Percentiles rank a stretch among this genome's conserved stretches.
phyloP scores from a whole-genome alignment of 1,140 invertebrate genomes.

The Papilio polytes region DNA sequence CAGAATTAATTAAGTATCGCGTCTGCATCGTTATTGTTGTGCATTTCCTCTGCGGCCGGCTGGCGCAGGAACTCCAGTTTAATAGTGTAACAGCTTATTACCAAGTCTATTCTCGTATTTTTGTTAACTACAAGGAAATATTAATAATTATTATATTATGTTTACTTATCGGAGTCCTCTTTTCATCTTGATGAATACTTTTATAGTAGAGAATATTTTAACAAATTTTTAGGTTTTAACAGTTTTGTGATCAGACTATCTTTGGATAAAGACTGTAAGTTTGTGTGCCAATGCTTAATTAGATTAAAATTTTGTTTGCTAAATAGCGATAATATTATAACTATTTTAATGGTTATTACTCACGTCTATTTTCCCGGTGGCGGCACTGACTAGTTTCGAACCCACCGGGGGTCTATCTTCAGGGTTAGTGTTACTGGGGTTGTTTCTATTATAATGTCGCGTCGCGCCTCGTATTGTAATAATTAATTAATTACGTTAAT shows the following conservation, averaged over 20 bases:
- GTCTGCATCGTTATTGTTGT: constrained; percentile 32
- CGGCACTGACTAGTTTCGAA: too few species aligned
- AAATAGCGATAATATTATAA: too few species aligned
- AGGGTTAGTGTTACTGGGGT: too few species aligned
- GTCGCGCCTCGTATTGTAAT: too few species aligned
- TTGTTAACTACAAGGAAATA: constrained; percentile 29
- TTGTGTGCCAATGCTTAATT: neutral
- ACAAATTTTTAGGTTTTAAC: too few species aligned
- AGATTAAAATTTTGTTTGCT: neutral
- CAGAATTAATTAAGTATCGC: constrained; percentile 38
- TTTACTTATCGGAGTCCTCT: neutral
- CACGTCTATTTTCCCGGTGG: too few species aligned
- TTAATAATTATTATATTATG: neutral
- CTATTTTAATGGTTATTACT: too few species aligned
- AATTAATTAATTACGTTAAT: too few species aligned
- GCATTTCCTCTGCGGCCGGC: constrained; percentile 38
- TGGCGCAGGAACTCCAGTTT: constrained; percentile 14
- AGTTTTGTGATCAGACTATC: too few species aligned
- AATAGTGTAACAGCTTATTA: constrained; percentile 16
- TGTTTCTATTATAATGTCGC: too few species aligned
- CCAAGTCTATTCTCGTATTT: constrained; percentile 22
- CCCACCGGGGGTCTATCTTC: too few species aligned
- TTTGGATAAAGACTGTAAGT: neutral
- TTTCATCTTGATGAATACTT: neutral
- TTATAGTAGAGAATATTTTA: neutral